Percentiles rank a stretch among this genome's conserved stretches.
These are phyloP conservation scores for Drosophila ercepeae DNA, from an alignment of 1,140 invertebrate species.

Conservation along the genomic window DNA sequence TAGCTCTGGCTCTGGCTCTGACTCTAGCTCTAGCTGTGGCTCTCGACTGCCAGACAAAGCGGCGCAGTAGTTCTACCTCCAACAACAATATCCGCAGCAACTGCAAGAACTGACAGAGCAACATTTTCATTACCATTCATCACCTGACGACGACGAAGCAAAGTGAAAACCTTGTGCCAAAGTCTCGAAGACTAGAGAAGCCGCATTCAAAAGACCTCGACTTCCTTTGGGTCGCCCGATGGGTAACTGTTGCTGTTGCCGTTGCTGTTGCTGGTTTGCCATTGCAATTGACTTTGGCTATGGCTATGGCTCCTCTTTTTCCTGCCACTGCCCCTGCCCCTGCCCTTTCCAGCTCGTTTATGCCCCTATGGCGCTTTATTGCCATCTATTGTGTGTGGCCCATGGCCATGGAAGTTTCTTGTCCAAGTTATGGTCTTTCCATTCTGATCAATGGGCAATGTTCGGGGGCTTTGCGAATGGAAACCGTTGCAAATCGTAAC, in stretches of 20 bases:
- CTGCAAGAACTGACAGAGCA: conserved; percentile 72
- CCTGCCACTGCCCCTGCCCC: neutral
- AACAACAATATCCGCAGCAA: conserved; percentile 29
- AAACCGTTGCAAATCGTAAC: neutral
- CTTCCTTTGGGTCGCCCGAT: conserved; percentile 72
- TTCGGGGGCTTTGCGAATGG: conserved; percentile 11
- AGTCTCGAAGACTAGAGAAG: conserved; percentile 37
- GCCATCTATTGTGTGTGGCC: conserved; percentile 41
- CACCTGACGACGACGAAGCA: conserved; percentile 62
- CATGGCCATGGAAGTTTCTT: conserved; percentile 68
- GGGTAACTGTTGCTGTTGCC: conserved; percentile 46
- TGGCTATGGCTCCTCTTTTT: conserved; percentile 12
- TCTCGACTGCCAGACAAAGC: conserved; percentile 60
- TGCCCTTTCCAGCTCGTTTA: too few species aligned
- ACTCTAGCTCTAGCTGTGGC: conserved; percentile 52
- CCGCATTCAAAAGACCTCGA: conserved; percentile 63
- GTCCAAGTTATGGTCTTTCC: conserved; percentile 52
- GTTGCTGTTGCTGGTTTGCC: neutral
- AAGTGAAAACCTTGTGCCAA: conserved; percentile 70
- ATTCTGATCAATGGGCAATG: conserved; percentile 52
- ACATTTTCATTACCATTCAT: conserved; percentile 82
- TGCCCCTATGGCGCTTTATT: conserved; percentile 4
- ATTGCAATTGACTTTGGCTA: conserved; percentile 3
- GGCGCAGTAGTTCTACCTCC: conserved; percentile 52
- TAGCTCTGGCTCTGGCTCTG: too few species aligned